Conservation (phyloP, 2,888 invertebrate genomes). For the Thereva unica region DNA sequence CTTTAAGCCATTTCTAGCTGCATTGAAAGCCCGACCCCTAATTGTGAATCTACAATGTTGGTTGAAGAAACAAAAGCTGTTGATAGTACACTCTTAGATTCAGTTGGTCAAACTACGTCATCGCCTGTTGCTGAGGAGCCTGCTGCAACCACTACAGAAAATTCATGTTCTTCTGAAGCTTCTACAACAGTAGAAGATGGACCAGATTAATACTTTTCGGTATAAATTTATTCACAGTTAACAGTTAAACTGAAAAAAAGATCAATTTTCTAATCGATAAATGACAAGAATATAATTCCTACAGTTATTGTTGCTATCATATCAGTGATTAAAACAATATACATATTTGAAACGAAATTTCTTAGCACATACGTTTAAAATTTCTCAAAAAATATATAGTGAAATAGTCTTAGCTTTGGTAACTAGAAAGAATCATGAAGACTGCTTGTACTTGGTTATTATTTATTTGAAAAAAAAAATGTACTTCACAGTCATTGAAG, state of each 20-base stretch:
- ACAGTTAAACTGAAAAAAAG: conserved; percentile 18
- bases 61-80: too few species aligned
- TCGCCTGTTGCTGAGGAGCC: not conserved
- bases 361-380: conserved; percentile 5
- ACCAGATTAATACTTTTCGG: conserved; percentile 15
- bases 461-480: too few species aligned
- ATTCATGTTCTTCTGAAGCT: not conserved
- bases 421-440: not conserved
- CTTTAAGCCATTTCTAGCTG: too few species aligned
- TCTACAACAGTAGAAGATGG: conserved; percentile 13
- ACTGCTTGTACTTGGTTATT: conserved; percentile 12
- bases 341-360: conserved; percentile 13
- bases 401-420: too few species aligned
- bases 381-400: too few species aligned
- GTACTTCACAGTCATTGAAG: not conserved
- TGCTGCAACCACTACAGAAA: conserved; percentile 5
- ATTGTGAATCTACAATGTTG: too few species aligned
- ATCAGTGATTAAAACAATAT: conserved; percentile 27
- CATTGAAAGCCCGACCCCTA: too few species aligned
- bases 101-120: too few species aligned
- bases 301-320: conserved; percentile 29
- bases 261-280: conserved; percentile 27
- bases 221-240: conserved; percentile 19
- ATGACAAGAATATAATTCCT: conserved; percentile 10
- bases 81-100: too few species aligned